phyloP scores from a whole-genome alignment of 2,113 vertebrate species.

The Rhinoptilus africanus region DNA sequence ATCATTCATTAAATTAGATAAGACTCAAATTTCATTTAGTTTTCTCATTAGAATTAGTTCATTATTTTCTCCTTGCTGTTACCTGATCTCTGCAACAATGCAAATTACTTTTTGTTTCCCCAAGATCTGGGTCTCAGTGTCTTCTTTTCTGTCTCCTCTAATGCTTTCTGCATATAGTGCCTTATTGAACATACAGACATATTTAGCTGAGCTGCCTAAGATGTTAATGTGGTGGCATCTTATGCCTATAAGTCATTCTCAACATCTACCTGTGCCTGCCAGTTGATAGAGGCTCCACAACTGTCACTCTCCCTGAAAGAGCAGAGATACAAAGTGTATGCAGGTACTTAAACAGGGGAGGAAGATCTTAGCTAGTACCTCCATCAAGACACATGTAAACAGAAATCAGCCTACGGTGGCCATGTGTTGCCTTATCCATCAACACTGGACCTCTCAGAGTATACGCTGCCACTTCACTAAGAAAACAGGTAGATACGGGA shows the following conservation, averaged over 20 bases:
- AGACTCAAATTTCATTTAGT: background rate
- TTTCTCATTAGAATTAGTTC: background rate
- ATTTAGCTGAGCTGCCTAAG: background rate
- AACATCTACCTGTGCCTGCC: background rate
- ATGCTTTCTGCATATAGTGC: background rate
- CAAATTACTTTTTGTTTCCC: background rate
- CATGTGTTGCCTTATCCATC: fast-evolving
- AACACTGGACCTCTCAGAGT: background rate
- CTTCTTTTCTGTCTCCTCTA: background rate
- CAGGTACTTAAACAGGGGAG: background rate
- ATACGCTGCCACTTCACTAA: background rate
- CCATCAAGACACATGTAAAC: fast-evolving
- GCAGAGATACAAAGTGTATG: background rate
- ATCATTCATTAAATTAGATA: background rate
- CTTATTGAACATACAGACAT: background rate
- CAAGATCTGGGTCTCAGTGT: background rate
- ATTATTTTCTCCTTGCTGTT: background rate
- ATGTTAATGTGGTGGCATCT: background rate
- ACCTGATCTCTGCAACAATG: background rate
- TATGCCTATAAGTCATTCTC: background rate
- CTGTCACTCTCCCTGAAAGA: background rate
- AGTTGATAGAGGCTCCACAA: background rate
- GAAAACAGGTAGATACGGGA: background rate
- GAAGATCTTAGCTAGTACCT: background rate
- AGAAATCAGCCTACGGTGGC: background rate